Base-by-base conservation (phyloP, 2,888 invertebrate species). In the Drosophila infuscata region DNA sequence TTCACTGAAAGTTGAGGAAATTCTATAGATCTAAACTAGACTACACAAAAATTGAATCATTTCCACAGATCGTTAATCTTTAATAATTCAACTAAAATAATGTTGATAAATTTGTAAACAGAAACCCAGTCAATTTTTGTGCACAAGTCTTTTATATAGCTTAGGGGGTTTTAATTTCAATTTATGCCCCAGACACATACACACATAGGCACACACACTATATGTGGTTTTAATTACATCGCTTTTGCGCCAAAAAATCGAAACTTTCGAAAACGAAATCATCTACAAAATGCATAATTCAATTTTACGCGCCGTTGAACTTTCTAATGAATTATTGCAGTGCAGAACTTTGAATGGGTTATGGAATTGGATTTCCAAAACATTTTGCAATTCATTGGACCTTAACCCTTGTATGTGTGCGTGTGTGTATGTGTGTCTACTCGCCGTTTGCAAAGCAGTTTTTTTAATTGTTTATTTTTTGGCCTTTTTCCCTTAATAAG, bases 221-320 rank as follows among this genome's bases (percentile, higher is more conserved):
- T 30, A 67, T 53, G 33, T 38, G 58, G 57, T 73, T 82, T 65
- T 73, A 83, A 82, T 82, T 84, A 76, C 67, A 67, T 49, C 58
- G 58, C 41, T 59, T 41, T 56, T 60, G 62, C 49, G 36, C 30
- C 53, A 33, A 70, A 80, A 68, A 70, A 69, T 68, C 56, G 54
- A 72, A 74, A 81, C 83, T 79, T 70, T 68, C 68, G 72, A 81
- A 72, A 79, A 65, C 66, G 79, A 83, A 86, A 81, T 86, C 84
- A 82, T 86, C 84, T 77, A 83, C 85, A 80, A 79, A 84, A 83
- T 83, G 80, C 87, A 87, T 85, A 85, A 85, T 87, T 85, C 85
- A 85, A 85, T 85, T 85, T 85, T 85, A 87, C 87, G 87, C 81
- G 66, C 87, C 82, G 87, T 66, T 85, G 87, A 78, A 80, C 70